Conservation (phyloP, 2,797 vertebrate genomes). For the Kryptopterus vitreolus region DNA sequence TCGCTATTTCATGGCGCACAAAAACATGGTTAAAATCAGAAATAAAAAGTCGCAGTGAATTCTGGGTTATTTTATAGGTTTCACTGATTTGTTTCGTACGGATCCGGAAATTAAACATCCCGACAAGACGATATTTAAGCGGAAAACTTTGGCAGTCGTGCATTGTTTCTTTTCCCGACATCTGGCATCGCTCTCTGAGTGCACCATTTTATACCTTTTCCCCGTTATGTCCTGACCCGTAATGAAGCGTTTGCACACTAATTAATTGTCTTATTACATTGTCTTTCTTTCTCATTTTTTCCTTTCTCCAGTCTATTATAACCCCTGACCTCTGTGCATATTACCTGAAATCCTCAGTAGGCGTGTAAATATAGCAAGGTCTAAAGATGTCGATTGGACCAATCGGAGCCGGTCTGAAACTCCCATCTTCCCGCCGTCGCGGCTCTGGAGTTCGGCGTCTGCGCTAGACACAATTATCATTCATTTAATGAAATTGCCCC, state of each 20-base stretch:
- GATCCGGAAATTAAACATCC: too few relatives aligned
- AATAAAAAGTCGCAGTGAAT: too few relatives aligned
- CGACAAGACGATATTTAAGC: too few relatives aligned
- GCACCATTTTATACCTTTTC: neutral
- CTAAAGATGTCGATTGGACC: slow-evolving; percentile 28
- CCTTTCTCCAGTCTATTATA: neutral
- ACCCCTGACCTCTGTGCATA: neutral
- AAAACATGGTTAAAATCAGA: neutral
- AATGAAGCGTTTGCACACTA: neutral
- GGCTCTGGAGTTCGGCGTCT: slow-evolving; percentile 37
- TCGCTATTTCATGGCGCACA: neutral
- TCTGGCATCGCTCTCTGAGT: neutral
- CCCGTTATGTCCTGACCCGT: neutral
- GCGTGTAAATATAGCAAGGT: slow-evolving; percentile 35
- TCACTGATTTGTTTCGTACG: too few relatives aligned
- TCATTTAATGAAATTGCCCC: slow-evolving; percentile 67
- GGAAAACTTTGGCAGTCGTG: neutral
- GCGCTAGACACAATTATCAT: slow-evolving; percentile 61
- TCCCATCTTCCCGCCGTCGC: slow-evolving; percentile 19
- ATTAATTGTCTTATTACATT: slow-evolving; percentile 5
- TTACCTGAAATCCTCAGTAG: slow-evolving; percentile 1
- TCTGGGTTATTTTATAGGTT: too few relatives aligned
- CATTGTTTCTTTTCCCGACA: neutral
- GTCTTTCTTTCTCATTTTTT: neutral
- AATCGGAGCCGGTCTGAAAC: slow-evolving; percentile 24